Evolutionary conservation across 2,888 invertebrate species (phyloP).

Genomic region (Neelides folsomi): DNA sequence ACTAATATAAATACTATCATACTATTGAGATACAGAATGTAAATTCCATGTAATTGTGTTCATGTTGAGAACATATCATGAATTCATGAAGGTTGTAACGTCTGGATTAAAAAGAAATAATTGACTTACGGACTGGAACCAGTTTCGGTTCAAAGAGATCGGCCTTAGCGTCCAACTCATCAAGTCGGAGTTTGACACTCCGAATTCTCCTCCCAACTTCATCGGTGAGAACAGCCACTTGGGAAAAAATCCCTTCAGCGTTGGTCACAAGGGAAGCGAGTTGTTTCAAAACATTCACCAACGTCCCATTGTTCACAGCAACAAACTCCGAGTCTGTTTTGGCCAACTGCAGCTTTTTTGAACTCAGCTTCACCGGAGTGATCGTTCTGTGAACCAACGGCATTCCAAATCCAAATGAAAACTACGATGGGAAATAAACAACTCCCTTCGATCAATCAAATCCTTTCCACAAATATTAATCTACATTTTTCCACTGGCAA

Average conservation of each 20-base stretch:
- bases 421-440: no score
- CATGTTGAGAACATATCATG: no score
- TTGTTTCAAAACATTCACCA: slow-evolving; percentile 71
- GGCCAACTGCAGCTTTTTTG: slow-evolving; percentile 25
- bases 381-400: slow-evolving; percentile 27
- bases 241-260: slow-evolving; percentile 75
- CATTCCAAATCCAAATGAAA: slow-evolving; percentile 11
- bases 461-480: no score
- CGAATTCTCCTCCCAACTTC: slow-evolving; percentile 60
- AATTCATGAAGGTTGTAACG: not conserved
- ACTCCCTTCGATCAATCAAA: no score
- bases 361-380: slow-evolving; percentile 21
- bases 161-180: slow-evolving; percentile 56
- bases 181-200: slow-evolving; percentile 54
- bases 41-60: no score
- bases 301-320: slow-evolving; percentile 71
- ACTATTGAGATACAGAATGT: no score
- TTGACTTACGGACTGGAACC: slow-evolving; percentile 77
- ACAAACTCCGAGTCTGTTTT: slow-evolving; percentile 50
- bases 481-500: no score
- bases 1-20: no score
- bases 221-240: slow-evolving; percentile 61
- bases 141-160: slow-evolving; percentile 69
- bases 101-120: slow-evolving; percentile 3
- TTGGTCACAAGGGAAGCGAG: slow-evolving; percentile 67